A percentile compares a stretch with the other conserved stretches of the same genome.
Conservation (phyloP, 1,140 invertebrate genomes). For the Oscheius sp. region DNA sequence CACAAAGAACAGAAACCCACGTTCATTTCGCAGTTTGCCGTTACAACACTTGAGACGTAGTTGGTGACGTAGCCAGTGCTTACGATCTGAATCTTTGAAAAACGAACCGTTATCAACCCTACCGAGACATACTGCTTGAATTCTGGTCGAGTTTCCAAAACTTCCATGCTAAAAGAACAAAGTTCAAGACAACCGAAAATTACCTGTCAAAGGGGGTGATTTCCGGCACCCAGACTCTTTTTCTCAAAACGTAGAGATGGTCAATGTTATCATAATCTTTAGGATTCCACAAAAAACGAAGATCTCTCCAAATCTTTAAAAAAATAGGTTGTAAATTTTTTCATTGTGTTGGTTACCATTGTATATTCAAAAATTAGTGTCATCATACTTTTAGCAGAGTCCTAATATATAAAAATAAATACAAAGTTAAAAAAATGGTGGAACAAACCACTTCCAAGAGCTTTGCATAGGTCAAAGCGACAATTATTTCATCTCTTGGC, state of each 20-base stretch:
- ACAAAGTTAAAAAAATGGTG: background rate
- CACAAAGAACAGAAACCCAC: background rate
- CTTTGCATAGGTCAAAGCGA: background rate
- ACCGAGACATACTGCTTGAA: background rate
- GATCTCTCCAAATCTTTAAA: background rate
- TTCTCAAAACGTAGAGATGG: slow-evolving; percentile 8
- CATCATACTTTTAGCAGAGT: background rate
- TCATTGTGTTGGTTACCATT: no score
- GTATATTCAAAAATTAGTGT: slow-evolving; percentile 6
- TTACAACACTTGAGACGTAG: background rate
- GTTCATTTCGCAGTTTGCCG: slow-evolving; percentile 1
- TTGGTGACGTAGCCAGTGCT: background rate
- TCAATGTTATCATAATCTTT: background rate
- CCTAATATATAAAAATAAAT: background rate
- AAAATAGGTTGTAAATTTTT: no score
- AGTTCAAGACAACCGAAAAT: background rate
- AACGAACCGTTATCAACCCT: background rate
- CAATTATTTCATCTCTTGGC: background rate
- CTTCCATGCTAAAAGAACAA: background rate
- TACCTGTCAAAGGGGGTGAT: slow-evolving; percentile 5
- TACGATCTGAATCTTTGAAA: background rate
- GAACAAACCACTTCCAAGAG: background rate
- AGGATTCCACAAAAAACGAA: background rate
- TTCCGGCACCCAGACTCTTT: background rate
- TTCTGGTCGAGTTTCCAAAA: background rate